Base-by-base conservation (phyloP, 2,797 vertebrate genomes). In the Vipera latastei region DNA sequence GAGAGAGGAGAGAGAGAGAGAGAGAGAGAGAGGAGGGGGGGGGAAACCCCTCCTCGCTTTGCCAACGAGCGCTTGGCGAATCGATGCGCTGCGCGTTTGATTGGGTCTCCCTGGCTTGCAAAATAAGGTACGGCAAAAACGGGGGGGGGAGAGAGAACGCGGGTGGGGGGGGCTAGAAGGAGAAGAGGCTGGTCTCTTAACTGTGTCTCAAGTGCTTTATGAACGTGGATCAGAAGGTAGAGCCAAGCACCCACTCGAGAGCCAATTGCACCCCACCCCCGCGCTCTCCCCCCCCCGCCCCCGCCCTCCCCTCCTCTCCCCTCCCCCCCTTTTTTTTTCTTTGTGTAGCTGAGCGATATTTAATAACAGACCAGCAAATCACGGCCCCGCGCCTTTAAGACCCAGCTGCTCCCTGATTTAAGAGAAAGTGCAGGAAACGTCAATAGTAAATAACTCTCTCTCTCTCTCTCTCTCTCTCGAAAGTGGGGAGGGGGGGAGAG, bases 51-150 rank as follows among this genome's bases (percentile, higher is more conserved):
- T 88, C 89, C 85, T 65, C 86, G 90, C 88, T 90, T 87, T 88
- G 91, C 56, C 20, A 55, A 86, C 56, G 96, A 96, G 97, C 96
- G 96, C 95, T 87, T 95, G 98, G 96, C 95, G 97, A 97, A 99
- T 99, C 98, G 98, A 99, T 98, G 98, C 98, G 98, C 98, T 98
- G 98, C 97, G 98, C 96, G 98, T 98, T 99, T 98, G 99, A 99
- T 99, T 99, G 98, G 97, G 98, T 98, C 97, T 98, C 98, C 98
- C 99, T 99, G 98, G 95, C 98, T 98, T 98, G 98, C 98, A 98
- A 98, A 98, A 98, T 98, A 98, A 98, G 98, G 98, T 98, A 97
- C 92, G 97, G 97, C 97, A 97, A 98, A 97, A 53, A 61, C n/a
- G 26, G 4, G 26, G 48, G 44, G 9, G 5, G 26, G 5, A 14